Evolutionary conservation across 2,888 invertebrate species (phyloP).

Genomic region (Heliconius cydno): DNA sequence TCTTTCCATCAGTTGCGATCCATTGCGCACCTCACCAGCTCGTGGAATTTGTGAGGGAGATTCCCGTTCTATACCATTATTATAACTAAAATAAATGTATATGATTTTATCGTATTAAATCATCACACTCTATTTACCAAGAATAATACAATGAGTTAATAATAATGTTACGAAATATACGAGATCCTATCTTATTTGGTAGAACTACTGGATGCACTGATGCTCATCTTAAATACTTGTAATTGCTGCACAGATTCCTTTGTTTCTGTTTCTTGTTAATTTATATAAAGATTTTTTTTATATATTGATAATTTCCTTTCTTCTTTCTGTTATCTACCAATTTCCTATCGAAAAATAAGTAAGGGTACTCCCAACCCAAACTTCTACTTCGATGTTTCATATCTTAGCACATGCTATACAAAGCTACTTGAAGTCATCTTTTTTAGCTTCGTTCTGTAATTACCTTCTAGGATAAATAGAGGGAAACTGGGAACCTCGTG

Average conservation of each 20-base stretch:
- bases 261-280: constrained; percentile 16
- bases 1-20: too few species aligned
- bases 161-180: constrained; percentile 12
- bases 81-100: neutral
- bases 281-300: neutral
- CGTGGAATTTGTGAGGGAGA: too few species aligned
- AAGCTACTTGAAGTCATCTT: too few species aligned
- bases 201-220: constrained; percentile 27
- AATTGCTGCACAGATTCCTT: constrained; percentile 24
- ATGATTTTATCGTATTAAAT: constrained; percentile 13
- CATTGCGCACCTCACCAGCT: too few species aligned
- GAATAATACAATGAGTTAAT: constrained; percentile 4
- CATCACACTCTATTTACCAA: constrained; percentile 18
- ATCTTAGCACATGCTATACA: too few species aligned
- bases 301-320: neutral
- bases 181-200: constrained; percentile 18
- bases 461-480: too few species aligned
- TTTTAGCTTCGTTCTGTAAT: too few species aligned
- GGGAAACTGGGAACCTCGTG: too few species aligned
- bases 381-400: too few species aligned
- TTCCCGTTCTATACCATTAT: too few species aligned
- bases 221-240: constrained; percentile 23
- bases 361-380: too few species aligned
- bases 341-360: neutral
- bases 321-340: neutral